These are phyloP conservation scores for Xerus inauris DNA, from an alignment of 2,113 vertebrate species.

Conservation along the genomic window DNA sequence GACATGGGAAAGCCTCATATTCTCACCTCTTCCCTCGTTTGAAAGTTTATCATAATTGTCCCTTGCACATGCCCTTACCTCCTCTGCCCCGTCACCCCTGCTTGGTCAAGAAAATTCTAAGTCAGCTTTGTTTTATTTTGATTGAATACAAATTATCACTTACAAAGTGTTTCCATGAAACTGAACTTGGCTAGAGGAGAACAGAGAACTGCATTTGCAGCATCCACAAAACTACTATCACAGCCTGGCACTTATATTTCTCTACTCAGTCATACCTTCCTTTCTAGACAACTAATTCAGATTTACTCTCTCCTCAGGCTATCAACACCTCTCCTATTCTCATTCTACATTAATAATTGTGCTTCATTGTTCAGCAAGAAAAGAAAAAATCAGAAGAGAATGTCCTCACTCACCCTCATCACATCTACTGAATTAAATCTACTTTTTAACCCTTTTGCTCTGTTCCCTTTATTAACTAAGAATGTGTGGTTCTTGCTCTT, in stretches of 20 bases:
- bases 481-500: rapidly evolving
- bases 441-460: background rate
- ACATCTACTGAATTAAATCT: background rate
- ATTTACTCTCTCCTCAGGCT: background rate
- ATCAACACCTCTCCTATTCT: background rate
- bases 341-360: background rate
- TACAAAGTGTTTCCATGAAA: background rate
- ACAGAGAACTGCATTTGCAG: background rate
- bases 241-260: background rate
- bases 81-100: no score
- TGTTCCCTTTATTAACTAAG: background rate
- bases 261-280: background rate
- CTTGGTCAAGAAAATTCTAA: background rate
- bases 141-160: background rate
- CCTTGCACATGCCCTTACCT: background rate
- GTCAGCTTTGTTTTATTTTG: background rate
- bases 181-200: background rate
- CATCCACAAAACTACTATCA: rapidly evolving
- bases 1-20: background rate
- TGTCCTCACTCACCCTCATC: background rate
- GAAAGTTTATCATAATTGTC: background rate
- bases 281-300: background rate
- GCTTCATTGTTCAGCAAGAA: background rate
- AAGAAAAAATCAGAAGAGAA: background rate
- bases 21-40: background rate